These are phyloP conservation scores for Bambusicola thoracicus DNA, from an alignment of 2,113 vertebrate species.

Conservation along the genomic window DNA sequence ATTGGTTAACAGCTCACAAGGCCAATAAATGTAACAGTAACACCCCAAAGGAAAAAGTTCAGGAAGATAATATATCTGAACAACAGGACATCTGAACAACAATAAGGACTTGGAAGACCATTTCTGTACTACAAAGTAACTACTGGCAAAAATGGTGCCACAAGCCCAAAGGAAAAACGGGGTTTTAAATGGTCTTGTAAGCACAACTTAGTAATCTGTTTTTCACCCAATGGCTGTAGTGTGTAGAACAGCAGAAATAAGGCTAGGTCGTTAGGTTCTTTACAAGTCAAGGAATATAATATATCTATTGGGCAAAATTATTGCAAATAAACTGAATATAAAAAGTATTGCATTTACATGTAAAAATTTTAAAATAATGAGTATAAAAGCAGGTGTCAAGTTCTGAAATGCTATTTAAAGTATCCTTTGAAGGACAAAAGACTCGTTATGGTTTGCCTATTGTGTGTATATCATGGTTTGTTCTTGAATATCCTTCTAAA, in stretches of 20 bases:
- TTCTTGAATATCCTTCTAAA: conserved; percentile 34
- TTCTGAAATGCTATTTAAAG: conserved; percentile 56
- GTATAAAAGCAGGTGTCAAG: conserved; percentile 51
- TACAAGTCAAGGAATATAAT: conserved; percentile 43
- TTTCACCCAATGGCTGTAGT: conserved; percentile 60
- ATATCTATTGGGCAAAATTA: conserved; percentile 41
- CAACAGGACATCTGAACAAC: conserved; percentile 10
- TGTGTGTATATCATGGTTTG: conserved; percentile 2
- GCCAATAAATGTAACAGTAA: conserved; percentile 43
- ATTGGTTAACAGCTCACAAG: conserved; percentile 39
- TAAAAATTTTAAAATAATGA: conserved; percentile 60
- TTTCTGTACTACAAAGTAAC: conserved; percentile 34
- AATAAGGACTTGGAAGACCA: conserved; percentile 51
- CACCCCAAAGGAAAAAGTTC: conserved; percentile 15
- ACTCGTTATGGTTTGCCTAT: conserved; percentile 27
- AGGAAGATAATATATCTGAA: conserved; percentile 31
- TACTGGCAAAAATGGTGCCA: conserved; percentile 21
- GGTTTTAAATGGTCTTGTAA: conserved; percentile 21
- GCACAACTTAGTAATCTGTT: background rate
- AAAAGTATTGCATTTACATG: conserved; percentile 62
- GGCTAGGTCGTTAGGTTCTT: conserved; percentile 36
- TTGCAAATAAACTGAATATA: conserved; percentile 46
- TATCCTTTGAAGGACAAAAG: conserved; percentile 47
- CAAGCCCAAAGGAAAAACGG: conserved; percentile 25
- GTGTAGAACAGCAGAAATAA: conserved; percentile 53